Conservation (phyloP, 2,797 vertebrate genomes). For the Limnodromus scolopaceus region DNA sequence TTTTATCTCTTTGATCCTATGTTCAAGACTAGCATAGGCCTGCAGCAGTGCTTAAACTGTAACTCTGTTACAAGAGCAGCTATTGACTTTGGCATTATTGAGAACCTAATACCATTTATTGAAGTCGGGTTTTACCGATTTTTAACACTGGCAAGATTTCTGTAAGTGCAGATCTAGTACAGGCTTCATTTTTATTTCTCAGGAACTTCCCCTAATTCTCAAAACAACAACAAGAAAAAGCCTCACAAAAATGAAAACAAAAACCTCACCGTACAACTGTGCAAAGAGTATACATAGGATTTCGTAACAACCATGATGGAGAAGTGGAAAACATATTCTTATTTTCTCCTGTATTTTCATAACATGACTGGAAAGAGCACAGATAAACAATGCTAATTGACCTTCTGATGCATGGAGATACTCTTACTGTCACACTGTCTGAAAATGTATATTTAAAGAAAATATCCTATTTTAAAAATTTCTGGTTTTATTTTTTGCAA, state of each 20-base stretch:
- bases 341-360: background rate
- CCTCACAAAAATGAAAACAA: background rate
- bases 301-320: background rate
- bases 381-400: background rate
- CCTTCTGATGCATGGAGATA: background rate
- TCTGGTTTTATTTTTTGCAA: background rate
- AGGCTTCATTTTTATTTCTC: background rate
- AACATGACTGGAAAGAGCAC: background rate
- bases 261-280: background rate
- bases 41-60: slow-evolving; percentile 58
- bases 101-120: slow-evolving; percentile 16
- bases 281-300: background rate
- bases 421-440: background rate
- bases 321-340: background rate
- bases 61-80: slow-evolving; percentile 47
- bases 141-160: slow-evolving; percentile 28
- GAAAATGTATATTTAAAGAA: background rate
- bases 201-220: background rate
- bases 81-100: slow-evolving; percentile 68
- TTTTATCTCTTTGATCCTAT: slow-evolving; percentile 69
- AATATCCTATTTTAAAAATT: background rate
- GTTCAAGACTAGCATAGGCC: slow-evolving; percentile 49
- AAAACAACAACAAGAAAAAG: background rate
- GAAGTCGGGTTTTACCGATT: slow-evolving; percentile 57
- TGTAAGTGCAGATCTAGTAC: background rate